Base-by-base conservation (phyloP, 2,888 invertebrate genomes). In the Ommatoiulus sabulosus region DNA sequence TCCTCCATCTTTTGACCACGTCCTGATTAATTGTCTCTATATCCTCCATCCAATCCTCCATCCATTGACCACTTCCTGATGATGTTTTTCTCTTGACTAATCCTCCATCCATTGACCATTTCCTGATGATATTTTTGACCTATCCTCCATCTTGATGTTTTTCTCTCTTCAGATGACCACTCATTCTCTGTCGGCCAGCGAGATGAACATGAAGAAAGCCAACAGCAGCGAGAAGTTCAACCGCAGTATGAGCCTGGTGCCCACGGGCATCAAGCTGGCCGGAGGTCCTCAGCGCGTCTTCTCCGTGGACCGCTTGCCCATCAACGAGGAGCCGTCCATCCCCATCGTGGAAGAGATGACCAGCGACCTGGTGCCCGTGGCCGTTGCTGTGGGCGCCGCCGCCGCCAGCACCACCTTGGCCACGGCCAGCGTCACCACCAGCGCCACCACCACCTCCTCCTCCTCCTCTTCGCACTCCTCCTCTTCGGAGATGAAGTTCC, bases 171-270 rank as follows among this genome's bases (percentile, higher is more conserved):
- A 90, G 93, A 93, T 94, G 94, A 93, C 94, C 92, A 92, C 85
- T 90, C 90, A 90, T 86, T 89, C 90, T 44, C 93, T 94, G 89
- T 94, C 94, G 91, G 92, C 93, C 90, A 95, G 95, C 91, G 96
- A 96, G 94, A 95, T 96, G 94, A 96, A 97, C 97, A 95, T 97
- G 96, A 93, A 96, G 95, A 91, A 93, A 88, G 89, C 89, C 88
- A 86, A 87, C 84, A 84, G 35, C n/a, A n/a, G n/a, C n/a, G 44
- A 44, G 10, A 90, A 90, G 87, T 90, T 90, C 88, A 90, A 89
- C 87, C 84, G 90, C 10, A 90, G 90, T 80, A 89, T 90, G 86
- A 90, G 90, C 90, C 90, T 91, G 90, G 89, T 91, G 87, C 88
- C 89, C 3, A 86, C 80, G 6, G 87, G 86, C 6, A 84, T 89